These are phyloP conservation scores for Hipparchia sbordonii DNA, from an alignment of 2,888 invertebrate species.

Conservation along the genomic window DNA sequence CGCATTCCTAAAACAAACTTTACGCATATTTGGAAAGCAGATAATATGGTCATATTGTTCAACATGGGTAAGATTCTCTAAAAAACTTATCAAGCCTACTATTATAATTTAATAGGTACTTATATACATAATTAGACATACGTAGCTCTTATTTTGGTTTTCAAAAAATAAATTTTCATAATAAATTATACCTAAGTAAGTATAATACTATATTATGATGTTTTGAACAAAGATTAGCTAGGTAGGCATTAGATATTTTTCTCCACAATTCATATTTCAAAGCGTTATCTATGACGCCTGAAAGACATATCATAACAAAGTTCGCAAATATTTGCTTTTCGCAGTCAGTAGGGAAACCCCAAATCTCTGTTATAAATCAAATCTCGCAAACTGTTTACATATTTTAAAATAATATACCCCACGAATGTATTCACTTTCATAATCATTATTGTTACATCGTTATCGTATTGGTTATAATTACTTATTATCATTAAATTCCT, in stretches of 20 bases:
- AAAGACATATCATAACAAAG: not conserved
- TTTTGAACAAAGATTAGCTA: not conserved
- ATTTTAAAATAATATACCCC: not conserved
- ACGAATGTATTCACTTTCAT: constrained; percentile 3
- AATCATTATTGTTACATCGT: not conserved
- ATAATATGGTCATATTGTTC: no score
- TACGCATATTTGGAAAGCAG: no score
- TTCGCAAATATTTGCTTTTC: constrained; percentile 3
- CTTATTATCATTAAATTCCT: not conserved
- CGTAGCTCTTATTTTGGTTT: no score
- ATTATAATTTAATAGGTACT: no score
- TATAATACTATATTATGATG: not conserved
- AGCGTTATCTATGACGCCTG: not conserved
- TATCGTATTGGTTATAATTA: not conserved
- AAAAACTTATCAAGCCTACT: no score
- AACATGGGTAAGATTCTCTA: no score
- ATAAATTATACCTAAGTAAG: no score
- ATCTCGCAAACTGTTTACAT: constrained; percentile 5
- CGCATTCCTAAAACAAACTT: no score
- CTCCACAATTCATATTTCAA: not conserved
- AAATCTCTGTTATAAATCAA: constrained; percentile 16
- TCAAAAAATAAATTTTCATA: no score
- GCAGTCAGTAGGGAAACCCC: constrained; percentile 10
- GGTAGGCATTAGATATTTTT: not conserved
- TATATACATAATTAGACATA: no score